Evolutionary conservation across 2,888 invertebrate genomes (phyloP).

Genomic region (Fragum sueziense): DNA sequence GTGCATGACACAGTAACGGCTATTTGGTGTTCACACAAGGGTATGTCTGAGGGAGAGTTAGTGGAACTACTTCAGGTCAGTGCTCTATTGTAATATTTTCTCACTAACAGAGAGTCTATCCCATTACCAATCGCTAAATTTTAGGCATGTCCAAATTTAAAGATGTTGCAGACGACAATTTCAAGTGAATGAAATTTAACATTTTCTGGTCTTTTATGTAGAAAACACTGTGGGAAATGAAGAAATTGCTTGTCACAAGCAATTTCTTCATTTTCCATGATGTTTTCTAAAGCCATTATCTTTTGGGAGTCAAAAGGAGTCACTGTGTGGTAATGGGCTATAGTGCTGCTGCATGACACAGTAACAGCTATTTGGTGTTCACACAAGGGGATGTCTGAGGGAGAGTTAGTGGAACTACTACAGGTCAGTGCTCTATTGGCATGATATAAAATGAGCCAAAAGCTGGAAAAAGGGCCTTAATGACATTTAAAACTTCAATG

Average conservation of each 20-base stretch:
- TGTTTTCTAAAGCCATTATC: not conserved
- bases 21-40: slow-evolving; percentile 75
- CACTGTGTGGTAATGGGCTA: no score
- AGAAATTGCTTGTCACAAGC: not conserved
- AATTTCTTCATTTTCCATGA: not conserved
- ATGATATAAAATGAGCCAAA: no score
- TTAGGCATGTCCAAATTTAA: no score
- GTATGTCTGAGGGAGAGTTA: slow-evolving; percentile 74
- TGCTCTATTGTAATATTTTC: no score
- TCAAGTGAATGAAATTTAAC: not conserved
- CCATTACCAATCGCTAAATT: no score
- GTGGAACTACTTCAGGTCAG: slow-evolving; percentile 69
- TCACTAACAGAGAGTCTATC: no score
- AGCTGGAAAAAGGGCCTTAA: no score
- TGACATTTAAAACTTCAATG: no score
- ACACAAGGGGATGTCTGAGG: slow-evolving; percentile 73
- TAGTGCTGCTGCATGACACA: slow-evolving; percentile 68
- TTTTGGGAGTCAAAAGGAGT: no score
- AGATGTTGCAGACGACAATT: no score
- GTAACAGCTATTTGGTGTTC: slow-evolving; percentile 75
- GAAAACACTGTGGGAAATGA: not conserved
- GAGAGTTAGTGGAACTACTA: slow-evolving; percentile 68
- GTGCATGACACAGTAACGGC: slow-evolving; percentile 68
- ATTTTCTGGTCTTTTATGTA: not conserved
- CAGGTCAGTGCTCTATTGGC: no score